A percentile compares a stretch with the other conserved stretches of the same genome.
Conservation (phyloP, 1,140 invertebrate genomes). For the Drosophila equinoxialis region DNA sequence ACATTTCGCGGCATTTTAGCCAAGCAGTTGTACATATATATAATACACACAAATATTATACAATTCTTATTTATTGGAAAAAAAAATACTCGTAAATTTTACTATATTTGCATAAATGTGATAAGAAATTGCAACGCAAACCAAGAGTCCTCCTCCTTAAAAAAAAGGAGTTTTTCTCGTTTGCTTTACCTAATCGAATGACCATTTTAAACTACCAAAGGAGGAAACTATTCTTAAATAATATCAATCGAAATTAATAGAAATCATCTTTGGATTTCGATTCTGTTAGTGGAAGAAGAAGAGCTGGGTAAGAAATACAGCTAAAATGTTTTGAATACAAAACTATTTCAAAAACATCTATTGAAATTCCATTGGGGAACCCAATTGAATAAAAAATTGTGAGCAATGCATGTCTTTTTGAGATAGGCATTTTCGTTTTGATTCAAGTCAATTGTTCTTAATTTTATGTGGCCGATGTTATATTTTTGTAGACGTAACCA, state of each 20-base stretch:
- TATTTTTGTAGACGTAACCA: neutral
- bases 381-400: too few species aligned
- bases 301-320: too few species aligned
- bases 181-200: too few species aligned
- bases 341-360: too few species aligned
- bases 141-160: neutral
- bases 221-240: too few species aligned
- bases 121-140: slow-evolving; percentile 25
- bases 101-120: slow-evolving; percentile 58
- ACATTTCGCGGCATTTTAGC: slow-evolving; percentile 63
- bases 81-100: slow-evolving; percentile 58
- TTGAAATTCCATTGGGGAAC: too few species aligned
- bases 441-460: neutral
- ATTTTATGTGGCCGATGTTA: neutral
- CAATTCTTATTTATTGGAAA: slow-evolving; percentile 31
- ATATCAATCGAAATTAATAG: too few species aligned
- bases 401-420: neutral
- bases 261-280: too few species aligned
- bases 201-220: too few species aligned
- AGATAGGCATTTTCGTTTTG: neutral
- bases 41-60: slow-evolving; percentile 8
- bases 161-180: neutral
- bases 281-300: too few species aligned
- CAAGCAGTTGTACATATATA: slow-evolving; percentile 27
- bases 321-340: too few species aligned